Evolutionary conservation across 2,888 invertebrate species (phyloP).

Genomic region (Stratiomys singularior): DNA sequence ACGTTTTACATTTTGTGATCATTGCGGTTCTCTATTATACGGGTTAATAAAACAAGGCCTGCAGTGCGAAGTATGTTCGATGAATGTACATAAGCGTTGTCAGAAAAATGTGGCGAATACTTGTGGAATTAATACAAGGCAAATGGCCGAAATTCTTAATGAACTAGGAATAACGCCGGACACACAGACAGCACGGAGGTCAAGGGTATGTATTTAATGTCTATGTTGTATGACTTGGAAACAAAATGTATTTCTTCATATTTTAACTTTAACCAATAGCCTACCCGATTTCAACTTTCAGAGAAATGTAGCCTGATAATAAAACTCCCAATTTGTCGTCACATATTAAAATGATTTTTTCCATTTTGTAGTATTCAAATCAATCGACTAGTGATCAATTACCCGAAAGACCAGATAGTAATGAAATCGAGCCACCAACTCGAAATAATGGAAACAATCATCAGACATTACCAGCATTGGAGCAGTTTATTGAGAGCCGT

Average conservation of each 20-base stretch:
- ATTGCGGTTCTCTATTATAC: conserved; percentile 97
- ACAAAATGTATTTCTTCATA: neutral
- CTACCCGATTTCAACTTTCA: no score
- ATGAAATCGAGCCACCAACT: conserved; percentile 57
- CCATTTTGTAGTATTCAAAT: conserved; percentile 61
- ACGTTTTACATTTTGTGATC: conserved; percentile 99
- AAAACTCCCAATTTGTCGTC: no score
- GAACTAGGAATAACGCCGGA: conserved; percentile 92
- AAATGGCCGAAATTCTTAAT: conserved; percentile 93
- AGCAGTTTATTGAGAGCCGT: conserved; percentile 60
- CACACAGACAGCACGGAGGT: conserved; percentile 78
- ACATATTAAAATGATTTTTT: no score
- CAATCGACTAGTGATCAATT: conserved; percentile 66
- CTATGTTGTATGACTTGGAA: no score
- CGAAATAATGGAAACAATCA: conserved; percentile 51
- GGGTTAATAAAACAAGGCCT: conserved; percentile 96
- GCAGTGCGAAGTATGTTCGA: conserved; percentile 95
- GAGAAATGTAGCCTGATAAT: no score
- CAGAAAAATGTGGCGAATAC: conserved; percentile 99
- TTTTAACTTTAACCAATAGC: no score
- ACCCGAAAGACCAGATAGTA: conserved; percentile 62
- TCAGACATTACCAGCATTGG: conserved; percentile 56
- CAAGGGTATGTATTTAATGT: conserved; percentile 67
- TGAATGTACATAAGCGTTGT: conserved; percentile 99
- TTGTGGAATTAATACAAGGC: conserved; percentile 97